phyloP scores from a whole-genome alignment of 2,888 invertebrate genomes.

The Caenorhabditis virilis region DNA sequence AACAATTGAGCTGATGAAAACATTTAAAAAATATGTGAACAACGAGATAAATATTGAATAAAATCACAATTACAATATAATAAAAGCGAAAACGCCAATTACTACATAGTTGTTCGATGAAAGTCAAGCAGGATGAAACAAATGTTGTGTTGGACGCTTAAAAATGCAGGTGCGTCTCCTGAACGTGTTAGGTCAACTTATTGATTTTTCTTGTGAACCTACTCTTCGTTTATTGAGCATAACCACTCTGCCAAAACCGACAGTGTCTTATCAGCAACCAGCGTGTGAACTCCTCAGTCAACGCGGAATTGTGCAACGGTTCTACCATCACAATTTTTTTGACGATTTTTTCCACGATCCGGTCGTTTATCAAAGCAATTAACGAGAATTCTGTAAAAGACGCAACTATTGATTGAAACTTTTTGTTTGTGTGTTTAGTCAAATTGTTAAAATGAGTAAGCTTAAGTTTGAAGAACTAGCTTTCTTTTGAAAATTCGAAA shows the following conservation, averaged over 20 bases:
- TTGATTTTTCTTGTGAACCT: background rate
- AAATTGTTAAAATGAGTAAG: no score
- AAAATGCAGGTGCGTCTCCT: constrained; percentile 29
- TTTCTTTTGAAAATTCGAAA: no score
- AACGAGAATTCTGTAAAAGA: constrained; percentile 29
- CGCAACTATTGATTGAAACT: no score
- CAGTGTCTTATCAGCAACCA: constrained; percentile 39
- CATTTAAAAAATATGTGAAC: no score
- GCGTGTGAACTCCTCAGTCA: constrained; percentile 52
- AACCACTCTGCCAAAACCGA: constrained; percentile 35
- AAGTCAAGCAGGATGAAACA: constrained; percentile 15
- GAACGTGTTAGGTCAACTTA: background rate
- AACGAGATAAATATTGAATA: no score
- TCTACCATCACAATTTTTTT: constrained; percentile 48
- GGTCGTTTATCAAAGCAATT: constrained; percentile 28
- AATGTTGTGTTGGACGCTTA: constrained; percentile 16
- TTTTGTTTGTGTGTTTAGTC: no score
- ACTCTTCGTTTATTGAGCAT: constrained; percentile 28
- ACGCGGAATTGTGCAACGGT: constrained; percentile 81
- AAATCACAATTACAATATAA: no score
- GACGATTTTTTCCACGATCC: constrained; percentile 36
- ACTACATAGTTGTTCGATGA: constrained; percentile 17
- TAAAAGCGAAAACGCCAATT: no score
- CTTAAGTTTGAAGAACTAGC: no score
- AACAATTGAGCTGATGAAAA: no score